A percentile compares a stretch with the other conserved stretches of the same genome.
phyloP scores from a whole-genome alignment of 1,140 invertebrate genomes.

The Cherax destructor region DNA sequence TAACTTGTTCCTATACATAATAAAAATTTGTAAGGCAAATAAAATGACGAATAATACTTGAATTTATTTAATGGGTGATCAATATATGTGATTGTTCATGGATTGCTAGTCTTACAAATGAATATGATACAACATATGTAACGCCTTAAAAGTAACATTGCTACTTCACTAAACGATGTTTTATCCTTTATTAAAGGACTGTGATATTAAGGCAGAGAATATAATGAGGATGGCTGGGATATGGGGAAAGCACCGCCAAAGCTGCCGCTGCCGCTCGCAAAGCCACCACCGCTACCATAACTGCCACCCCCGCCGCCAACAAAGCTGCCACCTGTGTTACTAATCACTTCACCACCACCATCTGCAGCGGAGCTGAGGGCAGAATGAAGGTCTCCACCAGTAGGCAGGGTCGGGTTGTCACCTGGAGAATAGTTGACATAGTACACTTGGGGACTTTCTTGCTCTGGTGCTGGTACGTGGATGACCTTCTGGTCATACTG shows the following conservation, averaged over 20 bases:
- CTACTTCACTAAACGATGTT: neutral
- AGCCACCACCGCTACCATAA: conserved; percentile 6
- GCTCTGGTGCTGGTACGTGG: conserved; percentile 48
- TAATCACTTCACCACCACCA: conserved; percentile 41
- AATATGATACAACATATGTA: neutral
- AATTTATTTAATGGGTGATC: no score
- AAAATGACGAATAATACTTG: no score
- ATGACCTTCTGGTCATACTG: conserved; percentile 50
- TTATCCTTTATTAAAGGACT: neutral
- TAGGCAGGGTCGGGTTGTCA: conserved; percentile 65
- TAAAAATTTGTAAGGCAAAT: no score
- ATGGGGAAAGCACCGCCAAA: neutral
- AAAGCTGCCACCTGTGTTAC: conserved; percentile 23
- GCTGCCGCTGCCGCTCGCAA: neutral
- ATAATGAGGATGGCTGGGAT: neutral
- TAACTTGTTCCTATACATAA: no score
- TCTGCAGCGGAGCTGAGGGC: conserved; percentile 53
- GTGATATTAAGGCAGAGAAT: neutral
- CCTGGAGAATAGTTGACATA: conserved; percentile 67
- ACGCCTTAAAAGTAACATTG: neutral
- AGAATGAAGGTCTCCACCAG: conserved; percentile 54
- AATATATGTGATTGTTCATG: no score
- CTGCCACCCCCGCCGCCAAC: neutral
- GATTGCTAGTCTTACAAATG: no score
- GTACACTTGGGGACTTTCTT: conserved; percentile 59